Evolutionary conservation across 1,140 invertebrate genomes (phyloP).

Genomic region (Drosophila melanica): DNA sequence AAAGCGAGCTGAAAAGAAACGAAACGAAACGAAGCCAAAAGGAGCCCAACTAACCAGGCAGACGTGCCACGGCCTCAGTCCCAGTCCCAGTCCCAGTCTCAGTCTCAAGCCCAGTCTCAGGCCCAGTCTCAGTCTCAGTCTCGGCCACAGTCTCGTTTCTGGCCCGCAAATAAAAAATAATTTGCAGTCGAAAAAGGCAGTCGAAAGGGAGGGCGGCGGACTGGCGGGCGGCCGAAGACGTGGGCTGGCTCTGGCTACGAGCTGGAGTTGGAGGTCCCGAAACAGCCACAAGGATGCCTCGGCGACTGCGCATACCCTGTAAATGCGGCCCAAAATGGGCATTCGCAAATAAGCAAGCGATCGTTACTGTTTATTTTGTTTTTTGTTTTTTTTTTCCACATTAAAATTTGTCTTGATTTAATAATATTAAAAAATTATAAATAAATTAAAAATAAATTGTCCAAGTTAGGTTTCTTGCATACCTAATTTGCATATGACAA

Average conservation of each 20-base stretch:
- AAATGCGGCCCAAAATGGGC: not conserved
- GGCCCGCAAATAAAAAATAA: constrained; percentile 77
- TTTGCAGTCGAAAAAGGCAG: constrained; percentile 76
- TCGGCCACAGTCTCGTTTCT: constrained; percentile 25
- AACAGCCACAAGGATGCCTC: not conserved
- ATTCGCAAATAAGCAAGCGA: no score
- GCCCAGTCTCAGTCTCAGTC: not conserved
- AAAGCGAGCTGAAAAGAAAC: constrained; percentile 6
- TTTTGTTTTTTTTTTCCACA: not conserved
- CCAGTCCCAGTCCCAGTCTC: not conserved
- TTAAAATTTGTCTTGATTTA: not conserved
- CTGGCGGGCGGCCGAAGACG: constrained; percentile 3
- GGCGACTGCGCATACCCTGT: constrained; percentile 7
- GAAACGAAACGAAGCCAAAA: constrained; percentile 41
- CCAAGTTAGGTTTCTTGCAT: no score
- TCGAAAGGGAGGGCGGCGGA: not conserved
- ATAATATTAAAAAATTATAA: no score
- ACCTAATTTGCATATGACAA: no score
- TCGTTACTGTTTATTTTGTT: no score
- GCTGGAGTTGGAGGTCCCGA: constrained; percentile 8
- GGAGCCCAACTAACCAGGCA: constrained; percentile 56
- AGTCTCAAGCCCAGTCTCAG: not conserved
- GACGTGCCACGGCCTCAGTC: constrained; percentile 60
- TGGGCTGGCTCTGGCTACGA: constrained; percentile 6
- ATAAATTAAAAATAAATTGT: no score